Evolutionary conservation across 2,888 invertebrate genomes (phyloP).

Genomic region (Metacarcinus magister): DNA sequence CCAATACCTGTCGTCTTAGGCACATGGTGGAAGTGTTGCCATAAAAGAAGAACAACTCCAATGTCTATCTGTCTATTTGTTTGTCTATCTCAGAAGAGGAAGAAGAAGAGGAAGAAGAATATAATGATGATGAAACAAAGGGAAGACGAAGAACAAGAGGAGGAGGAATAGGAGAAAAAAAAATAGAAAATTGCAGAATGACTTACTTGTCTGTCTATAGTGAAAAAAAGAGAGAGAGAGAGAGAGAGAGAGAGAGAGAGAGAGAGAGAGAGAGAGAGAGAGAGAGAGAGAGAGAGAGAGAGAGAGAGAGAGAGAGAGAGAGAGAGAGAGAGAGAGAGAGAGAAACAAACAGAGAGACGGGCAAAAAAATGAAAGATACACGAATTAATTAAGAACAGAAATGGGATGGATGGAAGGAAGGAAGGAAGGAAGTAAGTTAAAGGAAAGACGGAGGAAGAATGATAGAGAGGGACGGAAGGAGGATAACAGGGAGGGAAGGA

Average conservation of each 20-base stretch:
- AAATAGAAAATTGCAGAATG: background rate
- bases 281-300: background rate
- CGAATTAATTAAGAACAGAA: background rate
- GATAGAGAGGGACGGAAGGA: background rate
- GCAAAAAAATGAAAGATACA: background rate
- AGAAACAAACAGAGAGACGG: background rate
- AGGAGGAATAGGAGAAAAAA: background rate
- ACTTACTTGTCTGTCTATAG: background rate
- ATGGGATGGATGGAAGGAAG: background rate
- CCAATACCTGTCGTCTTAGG: background rate
- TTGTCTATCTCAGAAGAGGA: background rate
- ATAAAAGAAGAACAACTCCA: background rate
- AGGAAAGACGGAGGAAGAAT: background rate
- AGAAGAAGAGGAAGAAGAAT: background rate
- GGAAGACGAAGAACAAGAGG: background rate
- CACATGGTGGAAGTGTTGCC: background rate
- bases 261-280: too few species aligned
- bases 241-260: too few species aligned
- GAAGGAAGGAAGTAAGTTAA: background rate
- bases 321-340: background rate
- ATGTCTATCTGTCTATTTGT: background rate
- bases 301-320: background rate
- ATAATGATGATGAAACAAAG: background rate
- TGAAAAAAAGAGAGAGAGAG: too few species aligned
- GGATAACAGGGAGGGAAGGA: background rate